Evolutionary conservation across 2,888 invertebrate genomes (phyloP).

Genomic region (Harpalus rufipes): DNA sequence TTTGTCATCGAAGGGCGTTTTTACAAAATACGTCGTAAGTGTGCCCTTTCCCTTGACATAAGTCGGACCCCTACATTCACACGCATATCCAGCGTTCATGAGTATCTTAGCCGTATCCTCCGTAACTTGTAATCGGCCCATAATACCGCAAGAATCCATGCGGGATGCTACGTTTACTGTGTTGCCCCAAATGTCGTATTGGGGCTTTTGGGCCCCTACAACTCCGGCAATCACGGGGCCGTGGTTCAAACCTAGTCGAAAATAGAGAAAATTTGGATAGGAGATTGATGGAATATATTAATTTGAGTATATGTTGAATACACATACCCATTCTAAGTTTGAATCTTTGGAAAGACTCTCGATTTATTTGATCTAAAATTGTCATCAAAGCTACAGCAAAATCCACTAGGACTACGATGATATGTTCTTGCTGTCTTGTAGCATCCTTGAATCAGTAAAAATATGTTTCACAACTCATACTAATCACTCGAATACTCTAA

Average conservation of each 20-base stretch:
- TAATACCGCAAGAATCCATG: slow-evolving; percentile 97
- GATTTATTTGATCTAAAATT: slow-evolving; percentile 95
- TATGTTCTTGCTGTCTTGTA: slow-evolving; percentile 89
- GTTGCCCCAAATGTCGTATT: slow-evolving; percentile 99
- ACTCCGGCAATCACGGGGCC: slow-evolving; percentile 98
- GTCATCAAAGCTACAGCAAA: slow-evolving; percentile 96
- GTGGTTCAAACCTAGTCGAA: slow-evolving; percentile 86
- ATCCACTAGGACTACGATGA: slow-evolving; percentile 94
- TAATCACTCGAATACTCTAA: not conserved
- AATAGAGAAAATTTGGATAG: not conserved
- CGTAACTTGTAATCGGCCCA: slow-evolving; percentile 92
- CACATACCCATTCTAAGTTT: slow-evolving; percentile 91
- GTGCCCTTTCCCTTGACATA: slow-evolving; percentile 97
- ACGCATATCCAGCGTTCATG: slow-evolving; percentile 90
- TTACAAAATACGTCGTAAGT: slow-evolving; percentile 94
- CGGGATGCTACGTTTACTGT: slow-evolving; percentile 98
- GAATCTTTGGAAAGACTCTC: slow-evolving; percentile 97
- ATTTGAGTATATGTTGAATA: too few species aligned
- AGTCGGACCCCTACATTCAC: slow-evolving; percentile 94
- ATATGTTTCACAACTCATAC: not conserved
- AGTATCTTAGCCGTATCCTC: slow-evolving; percentile 91
- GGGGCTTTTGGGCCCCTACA: slow-evolving; percentile 97
- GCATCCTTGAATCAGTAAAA: slow-evolving; percentile 80
- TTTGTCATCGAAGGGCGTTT: slow-evolving; percentile 87
- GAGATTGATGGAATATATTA: not conserved